Evolutionary conservation across 2,113 vertebrate genomes (phyloP).

Genomic region (Seriola dumerili): DNA sequence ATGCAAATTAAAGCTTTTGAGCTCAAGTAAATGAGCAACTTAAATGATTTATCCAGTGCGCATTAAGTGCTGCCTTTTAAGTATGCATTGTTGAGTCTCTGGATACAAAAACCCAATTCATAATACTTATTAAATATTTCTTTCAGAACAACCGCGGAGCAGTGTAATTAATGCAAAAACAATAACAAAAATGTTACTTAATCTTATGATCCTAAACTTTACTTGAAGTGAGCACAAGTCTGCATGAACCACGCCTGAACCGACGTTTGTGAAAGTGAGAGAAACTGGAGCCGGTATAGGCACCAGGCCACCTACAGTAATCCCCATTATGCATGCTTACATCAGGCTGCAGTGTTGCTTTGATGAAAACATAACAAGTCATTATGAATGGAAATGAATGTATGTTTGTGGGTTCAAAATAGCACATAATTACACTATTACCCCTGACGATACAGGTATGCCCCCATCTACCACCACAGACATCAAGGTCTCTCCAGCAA

Average conservation of each 20-base stretch:
- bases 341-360: constrained; percentile 80
- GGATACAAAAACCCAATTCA: constrained; percentile 43
- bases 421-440: constrained; percentile 85
- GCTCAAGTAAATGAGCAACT: constrained; percentile 68
- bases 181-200: constrained; percentile 37
- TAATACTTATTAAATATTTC: constrained; percentile 34
- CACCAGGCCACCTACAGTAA: constrained; percentile 65
- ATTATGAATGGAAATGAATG: constrained; percentile 87
- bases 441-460: constrained; percentile 82
- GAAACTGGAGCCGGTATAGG: constrained; percentile 65
- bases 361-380: constrained; percentile 81
- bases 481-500: constrained; percentile 77
- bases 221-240: constrained; percentile 47
- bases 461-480: constrained; percentile 72
- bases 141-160: constrained; percentile 14
- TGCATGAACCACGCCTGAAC: background rate
- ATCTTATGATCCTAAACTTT: constrained; percentile 38
- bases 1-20: constrained; percentile 75
- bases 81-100: constrained; percentile 53
- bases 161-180: constrained; percentile 9
- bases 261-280: constrained; percentile 26
- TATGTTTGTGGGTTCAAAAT: constrained; percentile 84
- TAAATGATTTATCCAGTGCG: constrained; percentile 68
- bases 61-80: constrained; percentile 64
- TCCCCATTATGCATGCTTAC: constrained; percentile 81